phyloP scores from a whole-genome alignment of 2,113 vertebrate genomes.

The Gavialis gangeticus region DNA sequence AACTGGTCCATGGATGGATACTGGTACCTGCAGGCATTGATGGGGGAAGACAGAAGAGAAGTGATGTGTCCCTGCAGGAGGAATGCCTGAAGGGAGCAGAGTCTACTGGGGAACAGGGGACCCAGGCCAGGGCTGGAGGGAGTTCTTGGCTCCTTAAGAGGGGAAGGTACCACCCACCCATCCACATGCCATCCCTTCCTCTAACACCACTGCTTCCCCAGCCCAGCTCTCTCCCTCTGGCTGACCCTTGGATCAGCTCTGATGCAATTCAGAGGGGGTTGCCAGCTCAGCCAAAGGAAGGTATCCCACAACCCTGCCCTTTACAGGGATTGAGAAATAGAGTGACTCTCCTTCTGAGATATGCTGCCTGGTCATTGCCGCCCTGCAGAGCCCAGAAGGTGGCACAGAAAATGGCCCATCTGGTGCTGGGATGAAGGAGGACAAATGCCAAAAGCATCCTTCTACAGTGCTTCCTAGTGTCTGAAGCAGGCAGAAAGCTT shows the following conservation, averaged over 20 bases:
- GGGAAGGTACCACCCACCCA: not conserved
- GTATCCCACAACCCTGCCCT: not conserved
- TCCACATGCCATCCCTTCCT: not conserved
- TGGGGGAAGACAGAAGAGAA: not conserved
- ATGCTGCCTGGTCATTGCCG: not conserved
- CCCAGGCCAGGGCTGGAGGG: not conserved
- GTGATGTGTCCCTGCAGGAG: not conserved
- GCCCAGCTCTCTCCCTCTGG: rapidly evolving
- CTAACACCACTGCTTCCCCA: not conserved
- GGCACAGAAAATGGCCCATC: not conserved
- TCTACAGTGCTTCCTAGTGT: not conserved
- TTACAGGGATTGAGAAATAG: not conserved
- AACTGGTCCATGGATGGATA: constrained; percentile 98
- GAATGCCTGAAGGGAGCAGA: not conserved
- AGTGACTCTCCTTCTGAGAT: not conserved
- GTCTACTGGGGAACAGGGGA: not conserved
- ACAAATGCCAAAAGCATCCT: not conserved
- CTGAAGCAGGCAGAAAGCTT: not conserved
- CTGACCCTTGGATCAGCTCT: not conserved
- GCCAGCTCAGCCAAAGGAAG: too few species aligned
- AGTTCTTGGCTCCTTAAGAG: too few species aligned
- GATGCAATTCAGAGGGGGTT: not conserved
- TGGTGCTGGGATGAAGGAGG: not conserved
- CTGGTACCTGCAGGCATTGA: constrained; percentile 86
- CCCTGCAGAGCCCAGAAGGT: too few species aligned